phyloP scores from a whole-genome alignment of 2,797 vertebrate species.

The Lindbergichthys nudifrons region DNA sequence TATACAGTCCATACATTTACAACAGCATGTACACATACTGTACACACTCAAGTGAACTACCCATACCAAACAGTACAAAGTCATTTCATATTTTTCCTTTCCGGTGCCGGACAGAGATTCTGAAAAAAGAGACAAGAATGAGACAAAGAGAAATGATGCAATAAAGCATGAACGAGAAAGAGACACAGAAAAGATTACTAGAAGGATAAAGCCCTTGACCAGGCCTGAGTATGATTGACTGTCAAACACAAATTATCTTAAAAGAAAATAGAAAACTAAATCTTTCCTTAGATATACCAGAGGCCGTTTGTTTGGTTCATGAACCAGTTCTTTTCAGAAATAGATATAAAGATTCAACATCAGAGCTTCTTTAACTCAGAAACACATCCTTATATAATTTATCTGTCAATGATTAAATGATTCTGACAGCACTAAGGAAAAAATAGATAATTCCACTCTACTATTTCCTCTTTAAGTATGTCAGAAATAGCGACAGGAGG shows the following conservation, averaged over 20 bases:
- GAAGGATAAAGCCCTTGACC: constrained; percentile 33
- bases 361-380: constrained; percentile 33
- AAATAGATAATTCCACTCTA: constrained; percentile 67
- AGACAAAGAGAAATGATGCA: constrained; percentile 16
- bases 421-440: constrained; percentile 63
- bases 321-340: constrained; percentile 36
- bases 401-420: constrained; percentile 68
- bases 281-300: constrained; percentile 21
- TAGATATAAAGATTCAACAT: constrained; percentile 53
- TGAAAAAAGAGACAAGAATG: constrained; percentile 29
- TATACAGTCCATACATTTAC: neutral
- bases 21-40: neutral
- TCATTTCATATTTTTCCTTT: constrained; percentile 13
- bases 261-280: constrained; percentile 35
- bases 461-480: constrained; percentile 70
- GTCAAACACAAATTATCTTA: constrained; percentile 25
- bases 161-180: constrained; percentile 29
- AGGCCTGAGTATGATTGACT: constrained; percentile 18
- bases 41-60: constrained; percentile 27
- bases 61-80: constrained; percentile 30
- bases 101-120: constrained; percentile 27
- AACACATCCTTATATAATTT: constrained; percentile 56
- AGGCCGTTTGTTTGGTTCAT: constrained; percentile 23
- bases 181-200: constrained; percentile 37
- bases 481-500: constrained; percentile 77